phyloP scores from a whole-genome alignment of 2,797 vertebrate species.

The Anableps anableps region DNA sequence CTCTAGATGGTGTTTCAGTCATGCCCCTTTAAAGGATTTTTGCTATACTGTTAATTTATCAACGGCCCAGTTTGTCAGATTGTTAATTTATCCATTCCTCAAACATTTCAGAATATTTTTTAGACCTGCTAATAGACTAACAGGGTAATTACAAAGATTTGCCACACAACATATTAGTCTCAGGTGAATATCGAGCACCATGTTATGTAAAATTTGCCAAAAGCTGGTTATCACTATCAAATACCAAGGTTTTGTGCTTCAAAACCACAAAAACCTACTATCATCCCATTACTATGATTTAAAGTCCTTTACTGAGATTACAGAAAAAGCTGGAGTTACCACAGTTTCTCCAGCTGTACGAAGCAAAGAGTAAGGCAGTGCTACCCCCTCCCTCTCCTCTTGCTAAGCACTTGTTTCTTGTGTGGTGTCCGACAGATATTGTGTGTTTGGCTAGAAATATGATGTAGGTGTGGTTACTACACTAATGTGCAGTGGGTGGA shows the following conservation, averaged over 20 bases:
- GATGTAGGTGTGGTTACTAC: no score
- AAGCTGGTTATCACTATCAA: background rate
- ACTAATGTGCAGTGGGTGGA: no score
- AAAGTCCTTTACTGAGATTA: no score
- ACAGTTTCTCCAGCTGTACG: background rate
- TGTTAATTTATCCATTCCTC: background rate
- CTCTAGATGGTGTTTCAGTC: conserved; percentile 25
- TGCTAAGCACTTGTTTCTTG: no score
- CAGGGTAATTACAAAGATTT: background rate
- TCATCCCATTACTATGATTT: background rate
- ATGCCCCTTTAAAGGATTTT: background rate
- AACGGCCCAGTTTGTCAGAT: background rate
- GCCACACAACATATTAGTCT: background rate
- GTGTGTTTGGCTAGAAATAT: no score
- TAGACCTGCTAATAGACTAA: background rate
- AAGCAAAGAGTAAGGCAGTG: background rate
- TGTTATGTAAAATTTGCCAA: background rate
- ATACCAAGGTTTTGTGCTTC: background rate
- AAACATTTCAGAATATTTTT: background rate
- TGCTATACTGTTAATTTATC: background rate
- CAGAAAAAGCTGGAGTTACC: no score
- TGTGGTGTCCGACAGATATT: no score
- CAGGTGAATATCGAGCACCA: background rate
- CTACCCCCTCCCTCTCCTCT: no score
- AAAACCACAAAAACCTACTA: no score